phyloP scores from a whole-genome alignment of 2,113 vertebrate genomes.

The Aleadryas rufinucha region DNA sequence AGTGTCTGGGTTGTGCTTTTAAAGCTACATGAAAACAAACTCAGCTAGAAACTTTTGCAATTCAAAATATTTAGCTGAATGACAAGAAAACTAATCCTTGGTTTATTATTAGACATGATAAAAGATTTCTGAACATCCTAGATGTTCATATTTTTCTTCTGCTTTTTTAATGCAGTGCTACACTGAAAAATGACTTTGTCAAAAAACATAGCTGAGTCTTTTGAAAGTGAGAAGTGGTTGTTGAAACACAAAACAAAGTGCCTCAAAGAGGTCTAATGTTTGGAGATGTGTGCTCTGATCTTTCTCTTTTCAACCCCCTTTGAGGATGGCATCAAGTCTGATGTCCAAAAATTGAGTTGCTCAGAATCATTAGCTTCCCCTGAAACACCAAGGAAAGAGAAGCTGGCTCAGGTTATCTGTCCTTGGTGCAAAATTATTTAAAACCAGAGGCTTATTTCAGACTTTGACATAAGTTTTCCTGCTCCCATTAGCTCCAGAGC shows the following conservation, averaged over 20 bases:
- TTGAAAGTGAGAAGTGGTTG: neutral
- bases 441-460: neutral
- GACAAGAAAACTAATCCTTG: constrained; percentile 20
- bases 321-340: neutral
- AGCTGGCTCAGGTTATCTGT: neutral
- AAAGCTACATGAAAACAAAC: neutral
- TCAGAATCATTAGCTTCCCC: neutral
- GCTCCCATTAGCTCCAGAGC: neutral
- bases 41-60: constrained; percentile 5
- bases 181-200: constrained; percentile 37
- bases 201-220: neutral
- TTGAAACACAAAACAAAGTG: neutral
- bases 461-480: neutral
- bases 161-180: constrained; percentile 34
- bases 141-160: constrained; percentile 29
- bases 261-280: neutral
- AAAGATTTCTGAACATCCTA: constrained; percentile 9
- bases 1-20: neutral
- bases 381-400: neutral
- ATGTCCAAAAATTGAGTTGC: neutral
- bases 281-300: neutral
- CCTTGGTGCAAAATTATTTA: neutral
- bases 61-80: constrained; percentile 42
- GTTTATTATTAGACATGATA: constrained; percentile 38
- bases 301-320: neutral